A percentile compares a stretch with the other conserved stretches of the same genome.
These are phyloP conservation scores for Calameuta pallipes DNA, from an alignment of 2,888 invertebrate species.

Conservation along the genomic window DNA sequence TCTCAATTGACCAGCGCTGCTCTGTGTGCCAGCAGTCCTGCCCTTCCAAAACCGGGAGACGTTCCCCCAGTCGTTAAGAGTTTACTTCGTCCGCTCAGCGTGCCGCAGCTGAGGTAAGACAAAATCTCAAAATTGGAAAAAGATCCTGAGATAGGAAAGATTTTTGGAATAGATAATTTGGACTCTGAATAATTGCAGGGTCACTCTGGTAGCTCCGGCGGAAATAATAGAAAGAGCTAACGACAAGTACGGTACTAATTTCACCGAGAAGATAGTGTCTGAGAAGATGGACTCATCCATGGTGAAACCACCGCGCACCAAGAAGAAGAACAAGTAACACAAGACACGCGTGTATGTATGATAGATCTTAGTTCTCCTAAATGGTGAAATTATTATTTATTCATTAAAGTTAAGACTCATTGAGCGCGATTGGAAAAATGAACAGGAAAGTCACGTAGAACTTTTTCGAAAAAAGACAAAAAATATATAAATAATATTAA, in stretches of 20 bases:
- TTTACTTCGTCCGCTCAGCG: constrained; percentile 70
- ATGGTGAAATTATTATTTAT: background rate
- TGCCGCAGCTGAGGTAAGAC: constrained; percentile 68
- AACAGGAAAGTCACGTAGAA: background rate
- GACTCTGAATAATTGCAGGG: constrained; percentile 40
- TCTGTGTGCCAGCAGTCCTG: constrained; percentile 72
- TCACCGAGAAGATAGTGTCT: constrained; percentile 43
- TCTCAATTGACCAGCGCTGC: constrained; percentile 73
- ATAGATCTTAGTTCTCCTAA: background rate
- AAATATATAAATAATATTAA: background rate
- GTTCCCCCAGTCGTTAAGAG: constrained; percentile 71
- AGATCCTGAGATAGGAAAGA: background rate
- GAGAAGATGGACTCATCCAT: constrained; percentile 51
- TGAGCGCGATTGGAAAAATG: background rate
- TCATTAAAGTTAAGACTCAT: background rate
- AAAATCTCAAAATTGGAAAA: background rate
- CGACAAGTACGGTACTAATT: constrained; percentile 48
- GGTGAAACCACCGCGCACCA: constrained; percentile 64
- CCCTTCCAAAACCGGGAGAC: constrained; percentile 68
- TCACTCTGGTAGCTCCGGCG: constrained; percentile 54
- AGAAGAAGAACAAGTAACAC: constrained; percentile 67
- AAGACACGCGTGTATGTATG: background rate
- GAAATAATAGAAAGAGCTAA: constrained; percentile 48
- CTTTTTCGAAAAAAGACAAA: background rate
- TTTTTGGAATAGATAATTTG: background rate